Percentiles rank a stretch among this genome's conserved stretches.
phyloP scores from a whole-genome alignment of 2,797 vertebrate genomes.

The Eulemur mongoz region DNA sequence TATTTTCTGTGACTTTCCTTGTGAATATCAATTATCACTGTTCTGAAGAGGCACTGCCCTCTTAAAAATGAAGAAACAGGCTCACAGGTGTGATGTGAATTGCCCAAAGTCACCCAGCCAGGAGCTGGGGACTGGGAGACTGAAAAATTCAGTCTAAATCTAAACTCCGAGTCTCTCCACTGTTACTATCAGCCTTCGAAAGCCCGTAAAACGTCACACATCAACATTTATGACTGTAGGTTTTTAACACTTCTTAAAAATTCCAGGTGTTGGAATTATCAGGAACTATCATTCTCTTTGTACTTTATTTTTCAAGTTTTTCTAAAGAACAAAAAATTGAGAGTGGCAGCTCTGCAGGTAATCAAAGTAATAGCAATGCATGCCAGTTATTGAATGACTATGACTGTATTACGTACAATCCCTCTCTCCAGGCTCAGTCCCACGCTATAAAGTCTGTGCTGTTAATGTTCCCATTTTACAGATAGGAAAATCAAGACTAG shows the following conservation, averaged over 20 bases:
- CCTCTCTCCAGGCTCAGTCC: neutral
- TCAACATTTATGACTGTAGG: neutral
- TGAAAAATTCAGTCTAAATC: neutral
- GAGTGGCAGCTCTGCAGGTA: neutral
- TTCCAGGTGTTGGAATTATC: neutral
- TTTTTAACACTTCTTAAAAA: neutral
- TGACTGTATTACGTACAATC: accelerated
- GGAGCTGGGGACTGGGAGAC: no score
- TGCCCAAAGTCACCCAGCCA: neutral
- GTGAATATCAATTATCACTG: no score
- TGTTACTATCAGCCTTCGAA: no score
- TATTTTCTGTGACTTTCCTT: neutral
- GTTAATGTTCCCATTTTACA: neutral
- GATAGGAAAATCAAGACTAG: neutral
- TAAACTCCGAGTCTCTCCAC: neutral
- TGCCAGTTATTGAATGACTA: neutral
- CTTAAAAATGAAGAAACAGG: neutral
- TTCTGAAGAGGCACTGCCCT: neutral
- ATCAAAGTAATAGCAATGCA: neutral
- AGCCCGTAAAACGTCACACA: neutral
- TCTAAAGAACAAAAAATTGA: neutral
- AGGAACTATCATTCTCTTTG: neutral
- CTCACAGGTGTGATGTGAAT: no score
- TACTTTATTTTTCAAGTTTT: neutral
- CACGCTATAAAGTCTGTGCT: no score